phyloP scores from a whole-genome alignment of 1,140 invertebrate genomes.

The Xylocopa sonorina region DNA sequence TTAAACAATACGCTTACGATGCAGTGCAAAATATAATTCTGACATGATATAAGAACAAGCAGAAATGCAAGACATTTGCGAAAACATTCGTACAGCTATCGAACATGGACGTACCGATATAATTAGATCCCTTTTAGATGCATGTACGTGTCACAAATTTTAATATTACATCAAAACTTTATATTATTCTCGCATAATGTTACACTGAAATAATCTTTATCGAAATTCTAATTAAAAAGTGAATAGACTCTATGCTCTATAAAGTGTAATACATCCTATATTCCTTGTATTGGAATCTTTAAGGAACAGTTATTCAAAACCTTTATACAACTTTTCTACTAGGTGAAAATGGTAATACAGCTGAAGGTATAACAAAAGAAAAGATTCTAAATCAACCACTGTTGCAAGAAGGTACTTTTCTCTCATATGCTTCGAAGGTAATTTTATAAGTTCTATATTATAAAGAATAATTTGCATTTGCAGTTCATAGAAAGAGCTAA shows the following conservation, averaged over 20 bases:
- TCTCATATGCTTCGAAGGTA: conserved; percentile 85
- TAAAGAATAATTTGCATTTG: neutral
- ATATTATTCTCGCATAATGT: conserved; percentile 20
- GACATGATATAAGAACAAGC: conserved; percentile 37
- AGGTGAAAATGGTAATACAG: conserved; percentile 74
- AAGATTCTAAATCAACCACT: conserved; percentile 82
- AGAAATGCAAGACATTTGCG: conserved; percentile 81
- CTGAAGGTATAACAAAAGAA: conserved; percentile 78
- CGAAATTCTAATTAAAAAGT: neutral
- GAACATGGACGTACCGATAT: conserved; percentile 85
- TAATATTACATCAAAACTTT: conserved; percentile 37
- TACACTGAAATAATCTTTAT: neutral
- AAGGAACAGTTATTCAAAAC: neutral
- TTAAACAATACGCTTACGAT: conserved; percentile 30
- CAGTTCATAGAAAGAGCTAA: no score
- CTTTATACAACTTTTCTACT: conserved; percentile 8
- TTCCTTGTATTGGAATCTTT: neutral
- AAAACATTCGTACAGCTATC: conserved; percentile 83
- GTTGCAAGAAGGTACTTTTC: conserved; percentile 84
- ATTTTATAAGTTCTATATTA: conserved; percentile 5
- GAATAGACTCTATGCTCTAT: neutral
- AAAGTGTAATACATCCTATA: neutral
- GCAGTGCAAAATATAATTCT: conserved; percentile 32
- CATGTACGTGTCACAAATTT: conserved; percentile 81
- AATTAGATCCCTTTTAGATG: conserved; percentile 84